Conservation (phyloP, 2,797 vertebrate species). For the Anas georgica region DNA sequence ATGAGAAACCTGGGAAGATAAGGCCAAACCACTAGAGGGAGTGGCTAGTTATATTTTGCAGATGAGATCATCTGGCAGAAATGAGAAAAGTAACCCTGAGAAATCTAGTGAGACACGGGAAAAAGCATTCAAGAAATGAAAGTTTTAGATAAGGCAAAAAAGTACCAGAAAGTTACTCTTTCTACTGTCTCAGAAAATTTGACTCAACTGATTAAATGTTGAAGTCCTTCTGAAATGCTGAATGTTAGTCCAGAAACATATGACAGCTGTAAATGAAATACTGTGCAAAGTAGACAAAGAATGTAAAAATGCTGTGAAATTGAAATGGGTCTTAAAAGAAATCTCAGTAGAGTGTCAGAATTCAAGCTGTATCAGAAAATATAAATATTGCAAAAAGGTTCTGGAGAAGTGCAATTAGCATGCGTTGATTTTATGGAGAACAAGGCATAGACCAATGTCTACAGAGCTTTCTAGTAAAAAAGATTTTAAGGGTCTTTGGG, state of each 20-base stretch:
- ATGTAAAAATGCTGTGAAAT: neutral
- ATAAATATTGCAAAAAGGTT: neutral
- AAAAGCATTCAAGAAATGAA: neutral
- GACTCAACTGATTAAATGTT: neutral
- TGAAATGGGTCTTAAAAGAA: neutral
- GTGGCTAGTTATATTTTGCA: conserved; percentile 10
- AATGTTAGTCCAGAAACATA: neutral
- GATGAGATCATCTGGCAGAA: conserved; percentile 13
- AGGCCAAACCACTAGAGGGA: neutral
- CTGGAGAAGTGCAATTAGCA: neutral
- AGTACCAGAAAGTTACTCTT: neutral
- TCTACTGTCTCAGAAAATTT: neutral
- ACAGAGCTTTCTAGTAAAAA: neutral
- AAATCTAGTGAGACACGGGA: neutral
- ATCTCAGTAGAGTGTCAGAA: neutral
- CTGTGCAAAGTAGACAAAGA: neutral
- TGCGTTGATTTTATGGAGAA: neutral
- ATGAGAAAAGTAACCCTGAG: neutral
- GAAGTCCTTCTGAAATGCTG: neutral
- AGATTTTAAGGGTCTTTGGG: neutral
- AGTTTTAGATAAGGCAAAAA: neutral
- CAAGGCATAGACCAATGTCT: neutral
- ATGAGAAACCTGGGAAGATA: conserved; percentile 2
- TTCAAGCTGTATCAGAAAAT: neutral
- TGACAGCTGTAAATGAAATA: neutral